A percentile compares a stretch with the other conserved stretches of the same genome.
Conservation (phyloP, 2,113 vertebrate species). For the Oncorhynchus nerka region DNA sequence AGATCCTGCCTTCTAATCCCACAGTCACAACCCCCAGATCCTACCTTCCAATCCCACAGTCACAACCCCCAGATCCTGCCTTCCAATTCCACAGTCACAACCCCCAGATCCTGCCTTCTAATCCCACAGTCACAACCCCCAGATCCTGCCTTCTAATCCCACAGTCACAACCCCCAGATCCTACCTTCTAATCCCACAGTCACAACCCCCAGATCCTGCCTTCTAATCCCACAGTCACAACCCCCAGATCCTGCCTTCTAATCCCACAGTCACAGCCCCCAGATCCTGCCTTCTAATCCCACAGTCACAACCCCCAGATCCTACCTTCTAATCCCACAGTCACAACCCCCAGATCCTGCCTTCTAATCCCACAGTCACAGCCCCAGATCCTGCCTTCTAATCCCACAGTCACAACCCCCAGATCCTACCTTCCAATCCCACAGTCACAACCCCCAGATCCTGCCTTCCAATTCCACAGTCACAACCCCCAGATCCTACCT, state of each 20-base stretch:
- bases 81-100: slow-evolving; percentile 51
- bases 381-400: background rate
- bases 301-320: slow-evolving; percentile 23
- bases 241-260: background rate
- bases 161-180: slow-evolving; percentile 22
- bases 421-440: too few relatives aligned
- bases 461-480: too few relatives aligned
- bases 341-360: too few relatives aligned
- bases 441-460: too few relatives aligned
- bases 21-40: too few relatives aligned
- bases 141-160: background rate
- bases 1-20: slow-evolving; percentile 38
- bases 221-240: slow-evolving; percentile 26
- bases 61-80: slow-evolving; percentile 33
- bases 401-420: slow-evolving; percentile 20
- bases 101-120: background rate
- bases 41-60: slow-evolving; percentile 45
- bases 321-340: too few relatives aligned
- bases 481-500: too few relatives aligned
- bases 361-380: slow-evolving; percentile 16
- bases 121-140: too few relatives aligned
- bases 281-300: slow-evolving; percentile 55
- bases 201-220: too few relatives aligned
- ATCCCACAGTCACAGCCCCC: background rate
- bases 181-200: too few relatives aligned